Evolutionary conservation across 2,797 vertebrate genomes (phyloP).

Genomic region (Arremon brunneinucha): DNA sequence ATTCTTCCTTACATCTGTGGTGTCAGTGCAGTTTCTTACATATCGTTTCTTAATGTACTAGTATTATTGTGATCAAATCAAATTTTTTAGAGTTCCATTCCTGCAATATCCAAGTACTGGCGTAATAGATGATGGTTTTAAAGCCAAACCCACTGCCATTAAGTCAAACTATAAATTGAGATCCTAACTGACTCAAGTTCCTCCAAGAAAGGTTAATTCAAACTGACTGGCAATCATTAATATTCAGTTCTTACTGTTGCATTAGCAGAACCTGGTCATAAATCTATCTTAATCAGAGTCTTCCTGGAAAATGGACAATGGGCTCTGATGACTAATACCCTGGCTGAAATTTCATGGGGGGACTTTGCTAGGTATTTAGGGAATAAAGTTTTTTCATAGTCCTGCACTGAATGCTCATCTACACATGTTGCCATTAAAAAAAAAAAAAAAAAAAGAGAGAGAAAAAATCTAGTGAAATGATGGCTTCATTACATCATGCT

Average conservation of each 20-base stretch:
- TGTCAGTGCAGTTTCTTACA: not conserved
- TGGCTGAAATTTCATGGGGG: not conserved
- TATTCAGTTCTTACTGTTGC: not conserved
- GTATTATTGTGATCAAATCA: not conserved
- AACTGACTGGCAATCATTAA: slow-evolving; percentile 5
- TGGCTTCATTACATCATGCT: not conserved
- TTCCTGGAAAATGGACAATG: slow-evolving; percentile 19
- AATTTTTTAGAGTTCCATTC: not conserved
- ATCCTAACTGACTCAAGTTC: not conserved
- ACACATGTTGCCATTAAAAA: not conserved
- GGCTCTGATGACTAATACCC: slow-evolving; percentile 3
- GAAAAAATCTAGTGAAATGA: not conserved
- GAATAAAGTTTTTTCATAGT: not conserved
- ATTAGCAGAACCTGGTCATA: not conserved
- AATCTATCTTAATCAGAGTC: not conserved
- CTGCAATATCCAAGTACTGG: not conserved
- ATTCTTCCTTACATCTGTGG: not conserved
- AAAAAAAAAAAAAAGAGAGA: not conserved
- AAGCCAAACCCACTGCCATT: not conserved
- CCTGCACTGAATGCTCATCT: not conserved
- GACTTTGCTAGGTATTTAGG: not conserved
- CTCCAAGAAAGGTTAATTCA: not conserved
- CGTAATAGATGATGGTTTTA: not conserved
- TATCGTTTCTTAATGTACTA: not conserved
- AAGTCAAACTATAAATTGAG: not conserved